phyloP scores from a whole-genome alignment of 2,797 vertebrate species.

The Pseudopleuronectes americanus region DNA sequence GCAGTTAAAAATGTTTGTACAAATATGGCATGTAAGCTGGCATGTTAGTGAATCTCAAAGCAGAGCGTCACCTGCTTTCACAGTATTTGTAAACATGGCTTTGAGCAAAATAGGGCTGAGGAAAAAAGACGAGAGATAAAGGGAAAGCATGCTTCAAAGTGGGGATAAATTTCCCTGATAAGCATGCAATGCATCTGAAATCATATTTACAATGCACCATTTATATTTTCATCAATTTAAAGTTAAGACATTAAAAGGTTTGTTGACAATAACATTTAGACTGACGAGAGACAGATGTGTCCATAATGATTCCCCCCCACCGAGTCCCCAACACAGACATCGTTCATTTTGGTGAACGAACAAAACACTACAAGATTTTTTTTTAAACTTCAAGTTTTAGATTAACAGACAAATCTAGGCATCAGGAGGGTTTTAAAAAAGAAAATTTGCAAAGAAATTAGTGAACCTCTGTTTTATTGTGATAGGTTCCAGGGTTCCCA shows the following conservation, averaged over 20 bases:
- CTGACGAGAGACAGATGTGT: constrained; percentile 65
- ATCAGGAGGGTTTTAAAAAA: background rate
- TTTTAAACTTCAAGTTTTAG: constrained; percentile 35
- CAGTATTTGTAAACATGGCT: constrained; percentile 87
- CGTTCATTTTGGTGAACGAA: constrained; percentile 58
- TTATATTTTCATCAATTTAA: constrained; percentile 58
- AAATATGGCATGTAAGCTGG: constrained; percentile 86
- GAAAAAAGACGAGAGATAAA: constrained; percentile 61
- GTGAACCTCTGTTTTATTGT: background rate
- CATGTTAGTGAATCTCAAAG: constrained; percentile 80
- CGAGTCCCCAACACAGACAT: constrained; percentile 42
- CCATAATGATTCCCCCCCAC: constrained; percentile 50
- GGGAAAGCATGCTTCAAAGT: constrained; percentile 74
- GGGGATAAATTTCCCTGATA: constrained; percentile 72
- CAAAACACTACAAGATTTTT: constrained; percentile 74
- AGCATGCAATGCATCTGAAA: constrained; percentile 81
- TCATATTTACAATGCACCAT: constrained; percentile 79
- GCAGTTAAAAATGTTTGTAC: constrained; percentile 82
- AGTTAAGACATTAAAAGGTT: constrained; percentile 79
- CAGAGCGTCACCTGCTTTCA: constrained; percentile 79
- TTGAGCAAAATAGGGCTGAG: constrained; percentile 78
- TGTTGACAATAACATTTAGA: constrained; percentile 70
- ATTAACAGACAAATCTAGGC: constrained; percentile 22
- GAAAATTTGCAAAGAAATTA: background rate
- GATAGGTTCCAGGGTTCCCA: constrained; percentile 15